These are phyloP conservation scores for Thalassoma bifasciatum DNA, from an alignment of 2,113 vertebrate genomes.

Conservation along the genomic window DNA sequence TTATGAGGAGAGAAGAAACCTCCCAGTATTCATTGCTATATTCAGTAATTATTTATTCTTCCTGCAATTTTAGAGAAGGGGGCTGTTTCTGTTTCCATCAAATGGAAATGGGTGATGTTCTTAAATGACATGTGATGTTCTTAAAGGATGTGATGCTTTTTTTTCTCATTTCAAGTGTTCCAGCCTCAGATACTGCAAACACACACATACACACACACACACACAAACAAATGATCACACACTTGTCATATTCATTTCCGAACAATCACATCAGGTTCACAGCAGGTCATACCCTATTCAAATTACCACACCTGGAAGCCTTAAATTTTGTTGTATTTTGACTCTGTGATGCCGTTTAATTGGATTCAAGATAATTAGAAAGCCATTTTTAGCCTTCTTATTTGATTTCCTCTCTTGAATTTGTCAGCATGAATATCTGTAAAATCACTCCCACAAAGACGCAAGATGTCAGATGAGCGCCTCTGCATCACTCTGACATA, in stretches of 20 bases:
- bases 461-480: constrained; percentile 41
- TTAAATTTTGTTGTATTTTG: constrained; percentile 37
- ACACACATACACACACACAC: constrained; percentile 4
- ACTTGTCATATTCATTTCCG: constrained; percentile 52
- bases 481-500: constrained; percentile 51
- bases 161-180: constrained; percentile 11
- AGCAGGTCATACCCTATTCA: constrained; percentile 56
- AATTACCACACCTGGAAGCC: constrained; percentile 61
- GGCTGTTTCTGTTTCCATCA: constrained; percentile 53
- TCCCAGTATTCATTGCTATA: constrained; percentile 56
- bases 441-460: constrained; percentile 26
- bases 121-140: constrained; percentile 30
- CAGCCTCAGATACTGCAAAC: constrained; percentile 50
- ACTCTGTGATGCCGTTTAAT: constrained; percentile 39
- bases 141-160: constrained; percentile 33
- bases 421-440: constrained; percentile 44
- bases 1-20: constrained; percentile 38
- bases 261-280: constrained; percentile 49
- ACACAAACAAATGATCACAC: too few relatives aligned
- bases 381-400: constrained; percentile 55
- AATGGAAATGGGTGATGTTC: constrained; percentile 34
- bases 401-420: constrained; percentile 59
- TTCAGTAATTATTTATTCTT: constrained; percentile 67
- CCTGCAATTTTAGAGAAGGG: constrained; percentile 55
- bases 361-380: constrained; percentile 38